Evolutionary conservation across 2,797 vertebrate genomes (phyloP).

Genomic region (Danio aesculapii): DNA sequence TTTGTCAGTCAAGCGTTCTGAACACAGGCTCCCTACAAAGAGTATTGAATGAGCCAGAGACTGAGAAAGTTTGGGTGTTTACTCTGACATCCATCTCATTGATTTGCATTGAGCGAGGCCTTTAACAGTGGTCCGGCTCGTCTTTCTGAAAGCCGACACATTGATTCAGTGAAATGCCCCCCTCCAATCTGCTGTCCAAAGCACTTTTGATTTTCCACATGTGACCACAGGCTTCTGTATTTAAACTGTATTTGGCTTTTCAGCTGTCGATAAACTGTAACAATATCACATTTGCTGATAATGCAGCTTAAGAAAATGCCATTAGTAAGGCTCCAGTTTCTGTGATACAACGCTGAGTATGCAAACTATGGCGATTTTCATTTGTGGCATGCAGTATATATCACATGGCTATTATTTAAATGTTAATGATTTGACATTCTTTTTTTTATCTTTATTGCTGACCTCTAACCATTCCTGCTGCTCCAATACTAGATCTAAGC

Average conservation of each 20-base stretch:
- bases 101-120: constrained; percentile 7
- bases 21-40: constrained; percentile 13
- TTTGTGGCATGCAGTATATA: neutral
- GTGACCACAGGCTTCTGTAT: neutral
- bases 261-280: neutral
- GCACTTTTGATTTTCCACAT: neutral
- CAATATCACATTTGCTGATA: constrained; percentile 2
- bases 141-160: constrained; percentile 35
- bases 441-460: neutral
- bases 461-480: neutral
- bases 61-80: constrained; percentile 29
- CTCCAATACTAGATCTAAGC: neutral
- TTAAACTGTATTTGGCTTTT: constrained; percentile 15
- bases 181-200: neutral
- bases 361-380: neutral
- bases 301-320: constrained; percentile 10
- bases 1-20: neutral
- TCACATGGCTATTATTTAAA: constrained; percentile 7
- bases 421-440: constrained; percentile 19
- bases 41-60: constrained; percentile 20
- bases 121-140: constrained; percentile 5
- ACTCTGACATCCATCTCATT: constrained; percentile 36
- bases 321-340: constrained; percentile 8
- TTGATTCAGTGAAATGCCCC: constrained; percentile 18
- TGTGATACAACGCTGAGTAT: neutral